Base-by-base conservation (phyloP, 2,888 invertebrate genomes). In the Agrochola macilenta region DNA sequence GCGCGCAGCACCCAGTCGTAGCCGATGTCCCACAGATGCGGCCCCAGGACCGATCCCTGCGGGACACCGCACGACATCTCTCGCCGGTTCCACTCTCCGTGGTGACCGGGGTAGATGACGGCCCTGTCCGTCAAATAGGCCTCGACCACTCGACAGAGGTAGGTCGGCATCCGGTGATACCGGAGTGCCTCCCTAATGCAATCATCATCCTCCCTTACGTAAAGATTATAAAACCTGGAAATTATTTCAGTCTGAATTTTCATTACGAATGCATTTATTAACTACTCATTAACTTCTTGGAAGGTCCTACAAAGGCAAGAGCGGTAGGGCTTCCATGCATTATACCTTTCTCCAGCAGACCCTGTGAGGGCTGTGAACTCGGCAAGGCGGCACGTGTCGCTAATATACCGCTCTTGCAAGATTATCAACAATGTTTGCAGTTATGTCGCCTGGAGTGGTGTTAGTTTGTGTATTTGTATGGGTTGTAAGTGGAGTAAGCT, bases 391-490 rank as follows among this genome's bases (percentile, higher is more conserved):
- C 72, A 85, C 85, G 79, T 87, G 82, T 20, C 68, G 46, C 46
- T 49, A 30, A 61, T 58, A 20, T 20, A 68, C 52, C 57, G 30
- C 39, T 26, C 46, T 74, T 61, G 63, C 61, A 82, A 86, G 76
- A 82, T 78, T 54, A 65, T 74, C 49, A 54, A 70, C 73, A 71
- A 43, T 75, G 73, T 85, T 84, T 85, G 70, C 49, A 61, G 78
- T 68, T 71, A 7, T 35, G 43, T 80, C 43, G 70, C 58, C 57
- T 52, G 60, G 26, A 65, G 75, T 54, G 8, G 12, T 8, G 46
- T 14, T 63, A 49, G 35, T 54, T 43, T 52, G 30, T 69, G 58
- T 52, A 60, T 69, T 49, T 23, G 14, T 74, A 23, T 49, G 39
- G 30, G 8, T 57, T 72, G 8, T 17, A 49, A 57, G 39, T 54